Conservation (phyloP, 2,888 invertebrate species). For the Caenorhabditis angaria region DNA sequence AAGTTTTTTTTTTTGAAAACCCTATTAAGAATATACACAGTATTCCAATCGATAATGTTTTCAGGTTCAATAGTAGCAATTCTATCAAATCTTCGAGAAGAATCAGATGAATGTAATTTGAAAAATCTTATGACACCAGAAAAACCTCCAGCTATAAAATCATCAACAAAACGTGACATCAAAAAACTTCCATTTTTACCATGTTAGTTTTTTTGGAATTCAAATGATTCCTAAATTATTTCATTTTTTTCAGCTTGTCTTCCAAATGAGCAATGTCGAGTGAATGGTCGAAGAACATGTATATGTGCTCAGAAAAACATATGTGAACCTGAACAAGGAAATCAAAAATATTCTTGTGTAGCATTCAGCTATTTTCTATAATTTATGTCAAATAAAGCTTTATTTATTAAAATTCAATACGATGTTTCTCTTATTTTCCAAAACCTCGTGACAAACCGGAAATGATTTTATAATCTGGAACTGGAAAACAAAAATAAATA, state of each 20-base stretch:
- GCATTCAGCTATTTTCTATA: background rate
- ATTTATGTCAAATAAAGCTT: too few species aligned
- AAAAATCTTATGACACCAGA: constrained; percentile 24
- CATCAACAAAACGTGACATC: background rate
- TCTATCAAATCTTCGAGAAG: constrained; percentile 30
- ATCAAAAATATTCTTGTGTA: background rate
- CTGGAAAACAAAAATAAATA: too few species aligned
- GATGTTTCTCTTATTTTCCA: too few species aligned
- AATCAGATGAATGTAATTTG: constrained; percentile 35
- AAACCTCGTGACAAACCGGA: too few species aligned
- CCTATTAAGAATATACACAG: background rate
- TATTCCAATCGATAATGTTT: constrained; percentile 8
- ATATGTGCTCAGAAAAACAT: constrained; percentile 35
- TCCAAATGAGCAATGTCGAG: constrained; percentile 39
- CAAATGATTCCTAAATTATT: background rate
- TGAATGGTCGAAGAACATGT: constrained; percentile 33
- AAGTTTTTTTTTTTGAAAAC: background rate
- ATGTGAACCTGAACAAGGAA: constrained; percentile 35
- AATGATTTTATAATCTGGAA: too few species aligned
- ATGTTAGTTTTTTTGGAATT: background rate
- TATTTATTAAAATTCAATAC: too few species aligned
- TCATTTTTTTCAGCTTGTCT: constrained; percentile 42
- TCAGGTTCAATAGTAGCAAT: constrained; percentile 46
- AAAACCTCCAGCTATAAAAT: background rate
- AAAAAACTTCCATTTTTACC: background rate